Evolutionary conservation across 2,797 vertebrate species (phyloP).

Genomic region (Ceyx erithaca): DNA sequence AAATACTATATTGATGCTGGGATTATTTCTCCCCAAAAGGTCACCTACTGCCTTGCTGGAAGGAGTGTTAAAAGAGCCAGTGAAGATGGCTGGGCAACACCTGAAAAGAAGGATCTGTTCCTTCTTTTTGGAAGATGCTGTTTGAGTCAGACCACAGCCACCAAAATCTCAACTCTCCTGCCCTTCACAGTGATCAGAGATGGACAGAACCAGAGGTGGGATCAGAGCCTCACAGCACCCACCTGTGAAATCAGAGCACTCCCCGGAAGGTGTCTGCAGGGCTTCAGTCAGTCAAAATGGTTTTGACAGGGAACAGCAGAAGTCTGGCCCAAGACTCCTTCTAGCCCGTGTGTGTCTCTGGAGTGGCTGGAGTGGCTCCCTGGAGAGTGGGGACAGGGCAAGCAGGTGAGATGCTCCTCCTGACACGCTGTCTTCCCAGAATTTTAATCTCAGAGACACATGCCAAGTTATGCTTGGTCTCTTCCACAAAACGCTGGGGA

Average conservation of each 20-base stretch:
- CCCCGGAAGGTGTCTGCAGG: not conserved
- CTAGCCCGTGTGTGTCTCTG: not conserved
- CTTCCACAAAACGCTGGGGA: not conserved
- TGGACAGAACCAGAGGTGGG: not conserved
- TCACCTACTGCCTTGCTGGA: not conserved
- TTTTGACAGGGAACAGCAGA: not conserved
- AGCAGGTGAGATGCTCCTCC: not conserved
- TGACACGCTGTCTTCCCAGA: not conserved
- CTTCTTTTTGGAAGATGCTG: not conserved
- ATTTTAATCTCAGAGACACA: not conserved
- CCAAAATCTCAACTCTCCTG: not conserved
- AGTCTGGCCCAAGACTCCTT: not conserved
- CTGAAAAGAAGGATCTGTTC: not conserved
- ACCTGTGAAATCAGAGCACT: not conserved
- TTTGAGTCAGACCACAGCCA: not conserved
- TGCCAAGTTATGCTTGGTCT: not conserved
- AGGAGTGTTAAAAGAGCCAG: not conserved
- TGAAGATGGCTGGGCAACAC: not conserved
- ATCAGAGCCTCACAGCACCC: not conserved
- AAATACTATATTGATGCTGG: not conserved
- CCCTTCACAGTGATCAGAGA: not conserved
- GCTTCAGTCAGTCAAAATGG: not conserved
- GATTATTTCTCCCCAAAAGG: conserved; percentile 3
- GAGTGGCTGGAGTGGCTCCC: not conserved
- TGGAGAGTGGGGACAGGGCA: not conserved